Evolutionary conservation across 2,113 vertebrate genomes (phyloP), one percentile per base, ranked within the genome.

Genomic region (Dascyllus trimaculatus): DNA sequence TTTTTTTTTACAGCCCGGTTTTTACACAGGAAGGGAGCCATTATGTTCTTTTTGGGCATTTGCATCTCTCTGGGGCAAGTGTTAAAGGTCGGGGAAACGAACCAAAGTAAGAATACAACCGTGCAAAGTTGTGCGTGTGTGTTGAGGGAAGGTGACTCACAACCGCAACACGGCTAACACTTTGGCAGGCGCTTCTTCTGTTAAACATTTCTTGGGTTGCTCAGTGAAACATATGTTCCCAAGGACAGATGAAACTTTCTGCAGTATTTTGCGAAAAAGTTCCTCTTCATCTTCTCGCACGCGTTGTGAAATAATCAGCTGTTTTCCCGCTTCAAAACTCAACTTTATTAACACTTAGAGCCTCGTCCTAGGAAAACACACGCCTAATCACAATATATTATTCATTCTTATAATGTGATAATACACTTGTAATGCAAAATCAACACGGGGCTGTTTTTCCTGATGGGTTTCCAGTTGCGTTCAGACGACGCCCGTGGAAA

Each of bases 1-100:
- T 35, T 29, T 29, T 96, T 35, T 35, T 98, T 98, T 99, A 98
- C 96, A 93, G 96, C 82, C 96, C 94, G n/a, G 93, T 96, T 97
- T 98, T 98, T 97, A 94, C 96, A 96, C 96, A 98, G 97, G 97
- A 99, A 98, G 95, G 95, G 94, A 96, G 92, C 96, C 96, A 98
- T 98, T 98, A 99, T 97, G 96, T 97, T 97, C 96, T 96, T 29
- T n/a, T 96, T 95, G 95, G 96, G 96, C 95, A 96, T 97, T 93
- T 96, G 96, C 95, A 93, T 93, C 95, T 97, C 96, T 96, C 96
- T 94, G 95, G 96, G 95, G 95, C 96, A 95, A 93, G 95, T 96
- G 96, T 94, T 96, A 98, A 98, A 98, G 97, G 97, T 97, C 97
- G 96, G 82, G 93, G 92, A 95, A 96, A 95, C 93, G 94, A 96